Evolutionary conservation across 2,113 vertebrate genomes (phyloP), one percentile per base, ranked within the genome.

Genomic region (Parus major): DNA sequence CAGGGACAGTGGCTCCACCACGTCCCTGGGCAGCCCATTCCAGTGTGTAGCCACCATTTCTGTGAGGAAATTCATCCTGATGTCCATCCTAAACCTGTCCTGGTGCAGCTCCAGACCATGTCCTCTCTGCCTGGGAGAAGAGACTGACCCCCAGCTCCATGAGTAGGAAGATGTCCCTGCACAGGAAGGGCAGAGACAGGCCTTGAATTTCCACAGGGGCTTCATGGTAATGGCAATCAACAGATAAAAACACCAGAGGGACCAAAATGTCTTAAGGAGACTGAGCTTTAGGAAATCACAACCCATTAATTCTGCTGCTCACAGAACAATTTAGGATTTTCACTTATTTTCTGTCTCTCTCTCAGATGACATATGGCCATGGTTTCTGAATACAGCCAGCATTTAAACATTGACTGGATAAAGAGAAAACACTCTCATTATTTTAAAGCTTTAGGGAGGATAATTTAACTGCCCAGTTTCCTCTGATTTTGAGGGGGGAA

Each of bases 261-360:
- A 73, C 27, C 2, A 3, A 78, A 88, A 86, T 27, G 7, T 29
- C 80, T 88, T 86, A 11, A 72, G 64, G 42, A 55, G n/a, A 42
- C 35, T 72, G 78, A 91, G 31, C 39, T 35, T 4, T 3, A 75
- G 69, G 69, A 90, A 92, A 86, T 47, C 79, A 75, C 0, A 0
- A 81, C 27, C 86, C 55, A 35, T 93, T 73, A 90, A 64, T 78
- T 88, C 92, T 66, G 55, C 82, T 53, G 78, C 84, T 82, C 28
- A 57, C 66, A 77, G 66, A 86, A 83, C 29, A 78, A 31, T 10
- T 77, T 10, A 9, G 10, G 28, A 13, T 7, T 27, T 25, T 52
- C 19, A 50, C 77, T 66, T 44, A 15, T n/a, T 81, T 72, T 46
- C 84, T 65, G 24, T 31, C 63, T 82, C 56, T 12, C 46, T 59